Evolutionary conservation across 2,113 vertebrate genomes (phyloP), one percentile per base, ranked within the genome.

Genomic region (Bujurquina vittata): DNA sequence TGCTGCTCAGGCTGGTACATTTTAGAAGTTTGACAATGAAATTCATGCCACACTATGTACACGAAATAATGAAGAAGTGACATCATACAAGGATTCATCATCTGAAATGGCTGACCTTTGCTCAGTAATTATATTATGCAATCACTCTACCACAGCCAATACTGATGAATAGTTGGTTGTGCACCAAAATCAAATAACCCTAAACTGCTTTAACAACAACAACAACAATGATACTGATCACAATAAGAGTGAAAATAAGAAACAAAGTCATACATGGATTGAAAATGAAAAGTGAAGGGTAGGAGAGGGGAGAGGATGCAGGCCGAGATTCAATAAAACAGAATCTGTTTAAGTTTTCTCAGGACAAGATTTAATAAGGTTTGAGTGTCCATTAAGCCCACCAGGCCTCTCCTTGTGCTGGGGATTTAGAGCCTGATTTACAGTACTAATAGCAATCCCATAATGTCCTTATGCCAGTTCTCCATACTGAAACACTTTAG

Each of bases 301-400:
- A 15, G 61, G 26, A 17, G 7, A 6, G 26, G 3, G 23, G 0
- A 2, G 5, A 4, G 23, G 17, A 72, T n/a, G 46, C 0, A 0
- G 26, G 10, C 23, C 11, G 65, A 72, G 67, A 54, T 9, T 20
- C 20, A 22, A 63, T 62, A 14, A 69, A 0, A 52, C 3, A 29
- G 22, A 72, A 31, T 52, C 65, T 0, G 0, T 31, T 69, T 11
- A 0, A 22, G 23, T 20, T 72, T 72, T 31, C 65, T 31, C 23
- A 31, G 23, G 1, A 31, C 0, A 26, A 72, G 26, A 72, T 72
- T 52, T n/a, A 31, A 14, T 54, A 5, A 52, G 31, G 65, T 4
- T 3, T 0, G 26, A n/a, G 67, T n/a, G 1, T 0, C 5, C 67
- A 54, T 29, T n/a, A 54, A 54, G 18, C 67, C 46, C 67, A 72